Evolutionary conservation across 37 sponge, comb jelly and placozoan species (phyloP), one percentile per base, ranked within the genome.

Genomic region (Halichondria panicea): DNA sequence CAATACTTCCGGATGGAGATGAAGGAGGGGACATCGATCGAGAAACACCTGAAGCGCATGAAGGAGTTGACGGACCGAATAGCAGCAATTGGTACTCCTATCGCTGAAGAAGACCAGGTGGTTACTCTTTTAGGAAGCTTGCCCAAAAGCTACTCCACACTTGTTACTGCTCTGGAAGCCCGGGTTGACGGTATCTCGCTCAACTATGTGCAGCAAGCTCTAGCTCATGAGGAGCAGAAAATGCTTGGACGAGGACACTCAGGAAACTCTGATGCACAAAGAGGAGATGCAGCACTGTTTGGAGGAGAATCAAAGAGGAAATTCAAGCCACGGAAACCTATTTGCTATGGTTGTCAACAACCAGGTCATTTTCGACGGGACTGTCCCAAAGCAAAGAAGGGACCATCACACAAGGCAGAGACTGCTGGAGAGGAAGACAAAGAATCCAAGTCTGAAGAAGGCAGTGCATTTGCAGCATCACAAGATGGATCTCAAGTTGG

Each of bases 51-150:
- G 31, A 86, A 86, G 48, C 33, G 55, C 3, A 79, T 87, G 71
- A 87, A 87, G 28, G 87, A 87, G 52, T 24, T 87, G 5, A 75
- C 81, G 12, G 81, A 87, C 56, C 67, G 32, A 50, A 70, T 87
- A n/a, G 76, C 75, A 41, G 39, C 87, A 6, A 80, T 87, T 53
- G 68, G 68, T 44, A 55, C 64, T 34, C 76, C 70, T 5, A 75
- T 83, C 15, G 34, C 75, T 7, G 76, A 83, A 31, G 75, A 75
- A 67, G 59, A 75, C 36, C 75, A 74, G 28, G 84, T 68, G 5
- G 68, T 83, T 18, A 83, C 61, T 24, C 70, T 83, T 0, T 41
- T 83, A 48, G 61, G 67, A 37, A 83, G 76, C 41, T 35, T 83
- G 54, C 84, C 76, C 36, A 13, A 24, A 4, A 41, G 45, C 25